Conservation (phyloP, 2,888 invertebrate species). For the Brachypalpus laphriformis region DNA sequence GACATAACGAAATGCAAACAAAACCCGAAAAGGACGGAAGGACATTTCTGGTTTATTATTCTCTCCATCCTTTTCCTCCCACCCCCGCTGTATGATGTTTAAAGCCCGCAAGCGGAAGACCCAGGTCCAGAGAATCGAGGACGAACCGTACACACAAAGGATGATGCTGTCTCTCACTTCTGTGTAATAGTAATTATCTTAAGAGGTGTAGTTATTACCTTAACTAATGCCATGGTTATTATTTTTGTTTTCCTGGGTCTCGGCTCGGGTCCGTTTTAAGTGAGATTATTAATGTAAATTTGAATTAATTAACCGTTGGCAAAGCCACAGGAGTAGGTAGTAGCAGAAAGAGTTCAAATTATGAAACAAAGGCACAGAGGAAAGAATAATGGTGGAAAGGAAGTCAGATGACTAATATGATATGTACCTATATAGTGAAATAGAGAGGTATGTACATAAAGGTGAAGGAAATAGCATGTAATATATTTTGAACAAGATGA, state of each 20-base stretch:
- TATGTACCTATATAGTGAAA: neutral
- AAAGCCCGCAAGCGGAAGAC: constrained; percentile 37
- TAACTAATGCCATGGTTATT: constrained; percentile 62
- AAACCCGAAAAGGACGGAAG: constrained; percentile 50
- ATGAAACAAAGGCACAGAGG: constrained; percentile 55
- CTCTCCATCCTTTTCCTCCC: neutral
- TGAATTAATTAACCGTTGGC: constrained; percentile 69
- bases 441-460: neutral
- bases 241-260: constrained; percentile 56
- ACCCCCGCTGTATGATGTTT: neutral
- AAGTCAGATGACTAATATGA: constrained; percentile 58
- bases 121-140: constrained; percentile 25
- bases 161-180: constrained; percentile 34
- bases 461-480: neutral
- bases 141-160: constrained; percentile 29
- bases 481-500: neutral
- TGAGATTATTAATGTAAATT: constrained; percentile 71
- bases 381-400: constrained; percentile 48
- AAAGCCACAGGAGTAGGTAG: constrained; percentile 14
- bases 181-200: constrained; percentile 64
- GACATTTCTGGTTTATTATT: constrained; percentile 60
- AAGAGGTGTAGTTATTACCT: constrained; percentile 69
- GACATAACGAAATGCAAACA: constrained; percentile 70
- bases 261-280: constrained; percentile 36
- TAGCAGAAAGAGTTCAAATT: constrained; percentile 23